Conservation (phyloP, 2,888 invertebrate species). For the Plagodis pulveraria region DNA sequence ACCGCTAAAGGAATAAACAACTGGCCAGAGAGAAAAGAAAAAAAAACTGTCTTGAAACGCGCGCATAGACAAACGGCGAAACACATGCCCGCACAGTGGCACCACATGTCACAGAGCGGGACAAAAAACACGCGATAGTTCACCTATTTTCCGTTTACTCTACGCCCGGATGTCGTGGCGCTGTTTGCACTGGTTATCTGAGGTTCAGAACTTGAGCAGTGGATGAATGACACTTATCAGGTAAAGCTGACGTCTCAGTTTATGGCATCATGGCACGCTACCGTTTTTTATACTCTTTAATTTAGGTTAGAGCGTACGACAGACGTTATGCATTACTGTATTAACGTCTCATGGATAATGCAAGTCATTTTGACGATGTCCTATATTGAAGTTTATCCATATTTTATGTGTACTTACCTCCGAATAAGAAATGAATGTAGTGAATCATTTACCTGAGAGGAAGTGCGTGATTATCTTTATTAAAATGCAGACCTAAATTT, state of each 20-base stretch:
- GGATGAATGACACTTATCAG: conserved; percentile 75
- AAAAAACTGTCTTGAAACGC: neutral
- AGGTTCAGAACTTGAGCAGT: conserved; percentile 49
- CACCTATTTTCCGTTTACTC: conserved; percentile 59
- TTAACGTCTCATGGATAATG: no score
- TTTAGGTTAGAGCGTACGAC: conserved; percentile 4
- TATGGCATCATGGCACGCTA: conserved; percentile 62
- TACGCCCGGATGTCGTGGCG: conserved; percentile 69
- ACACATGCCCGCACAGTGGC: conserved; percentile 43
- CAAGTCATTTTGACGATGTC: no score
- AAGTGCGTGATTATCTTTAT: no score
- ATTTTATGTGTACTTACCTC: no score
- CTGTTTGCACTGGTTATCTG: conserved; percentile 70
- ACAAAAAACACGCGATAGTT: conserved; percentile 52
- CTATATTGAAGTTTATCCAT: no score
- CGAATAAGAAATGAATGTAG: no score
- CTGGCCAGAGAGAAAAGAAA: conserved; percentile 5
- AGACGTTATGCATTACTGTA: neutral
- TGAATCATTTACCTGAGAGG: no score
- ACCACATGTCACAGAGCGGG: conserved; percentile 52
- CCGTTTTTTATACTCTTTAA: conserved; percentile 51
- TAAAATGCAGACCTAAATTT: no score
- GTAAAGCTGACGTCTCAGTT: conserved; percentile 63
- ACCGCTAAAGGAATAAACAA: conserved; percentile 7
- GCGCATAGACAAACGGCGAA: conserved; percentile 8